Base-by-base conservation (phyloP, 2,888 invertebrate species). In the Xestia ashworthii region DNA sequence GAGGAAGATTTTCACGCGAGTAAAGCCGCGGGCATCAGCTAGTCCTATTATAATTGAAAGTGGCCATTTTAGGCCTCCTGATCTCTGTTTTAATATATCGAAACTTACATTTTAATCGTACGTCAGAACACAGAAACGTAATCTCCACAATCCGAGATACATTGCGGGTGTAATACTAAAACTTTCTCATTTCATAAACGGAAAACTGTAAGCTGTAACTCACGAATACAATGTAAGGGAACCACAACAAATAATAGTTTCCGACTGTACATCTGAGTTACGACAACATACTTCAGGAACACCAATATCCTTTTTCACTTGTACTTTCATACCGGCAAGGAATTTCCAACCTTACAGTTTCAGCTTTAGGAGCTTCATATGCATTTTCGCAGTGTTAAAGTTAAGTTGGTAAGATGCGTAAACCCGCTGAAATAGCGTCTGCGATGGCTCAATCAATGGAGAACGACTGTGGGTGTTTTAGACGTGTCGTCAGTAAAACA, bases 201-300 rank as follows among this genome's bases (percentile, higher is more conserved):
- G 93, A 88, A 93, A 93, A 92, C 91, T 91, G 92, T 91, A 92
- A 93, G 92, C 91, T 93, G 92, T 93, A 93, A 93, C 93, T 92
- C 87, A 92, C 92, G 91, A 87, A 92, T 93, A 94, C 96, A 95
- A 93, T 95, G 95, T 95, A 92, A 93, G 89, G 82, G 90, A 94
- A 95, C 96, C 96, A 89, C 96, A 96, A 92, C 94, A 95, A 94
- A 94, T 95, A 95, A 96, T 95, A 95, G 93, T 95, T 94, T 95
- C 94, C 93, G 95, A 94, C 94, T 92, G 93, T 93, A 93, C 91
- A 88, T 91, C 90, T 95, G 95, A 96, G 94, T 95, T 96, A 96
- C 93, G 94, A 93, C 94, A 90, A 91, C 92, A 93, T 93, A 94
- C 94, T 94, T 95, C 93, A 92, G 90, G 80, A 79, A 80, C 79